These are phyloP conservation scores for Callosobruchus maculatus DNA, from an alignment of 2,888 invertebrate species.

Conservation along the genomic window DNA sequence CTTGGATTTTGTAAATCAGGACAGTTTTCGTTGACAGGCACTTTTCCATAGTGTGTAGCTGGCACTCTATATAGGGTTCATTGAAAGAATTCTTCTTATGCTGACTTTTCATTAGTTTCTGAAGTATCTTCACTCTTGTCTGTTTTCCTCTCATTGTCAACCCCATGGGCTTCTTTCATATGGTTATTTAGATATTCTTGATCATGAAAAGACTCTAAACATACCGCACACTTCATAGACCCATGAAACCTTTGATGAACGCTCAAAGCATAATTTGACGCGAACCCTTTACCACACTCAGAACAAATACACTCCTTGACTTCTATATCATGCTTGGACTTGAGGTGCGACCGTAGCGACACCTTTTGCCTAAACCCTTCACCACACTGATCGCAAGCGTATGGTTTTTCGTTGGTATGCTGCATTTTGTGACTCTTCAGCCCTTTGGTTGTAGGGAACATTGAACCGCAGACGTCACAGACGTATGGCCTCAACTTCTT, in stretches of 20 bases:
- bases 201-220: constrained; percentile 28
- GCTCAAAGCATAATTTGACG: constrained; percentile 29
- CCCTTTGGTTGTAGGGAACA: constrained; percentile 30
- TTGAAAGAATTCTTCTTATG: too few relatives aligned
- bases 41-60: too few relatives aligned
- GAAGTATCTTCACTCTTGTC: not conserved
- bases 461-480: constrained; percentile 30
- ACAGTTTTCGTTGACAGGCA: too few relatives aligned
- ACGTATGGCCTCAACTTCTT: constrained; percentile 24
- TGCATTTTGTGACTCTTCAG: constrained; percentile 32
- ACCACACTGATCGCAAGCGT: constrained; percentile 27
- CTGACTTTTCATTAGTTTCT: not conserved
- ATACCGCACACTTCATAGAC: constrained; percentile 25
- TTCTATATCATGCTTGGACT: constrained; percentile 34
- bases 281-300: constrained; percentile 33
- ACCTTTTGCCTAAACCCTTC: constrained; percentile 35
- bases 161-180: constrained; percentile 17
- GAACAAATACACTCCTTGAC: constrained; percentile 29
- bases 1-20: too few relatives aligned
- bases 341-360: constrained; percentile 34
- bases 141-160: not conserved
- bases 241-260: constrained; percentile 30
- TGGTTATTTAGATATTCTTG: constrained; percentile 25
- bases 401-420: constrained; percentile 34
- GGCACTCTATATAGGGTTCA: too few relatives aligned